Evolutionary conservation across 2,113 vertebrate species (phyloP).

Genomic region (Mastomys natalensis): DNA sequence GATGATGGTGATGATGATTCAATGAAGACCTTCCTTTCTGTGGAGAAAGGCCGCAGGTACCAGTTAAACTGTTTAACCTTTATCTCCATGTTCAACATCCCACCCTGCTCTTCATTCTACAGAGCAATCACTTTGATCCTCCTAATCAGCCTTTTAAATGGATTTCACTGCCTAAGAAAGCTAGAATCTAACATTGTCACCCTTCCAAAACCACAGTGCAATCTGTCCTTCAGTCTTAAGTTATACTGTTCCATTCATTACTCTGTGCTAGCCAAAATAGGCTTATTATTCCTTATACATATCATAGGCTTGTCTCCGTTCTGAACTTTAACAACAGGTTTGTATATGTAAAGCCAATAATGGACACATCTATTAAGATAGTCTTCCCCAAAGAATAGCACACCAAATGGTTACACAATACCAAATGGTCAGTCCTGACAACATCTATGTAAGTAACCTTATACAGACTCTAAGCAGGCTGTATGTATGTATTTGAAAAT

Average conservation of each 20-base stretch:
- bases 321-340: constrained; percentile 3
- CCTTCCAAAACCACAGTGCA: background rate
- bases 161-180: background rate
- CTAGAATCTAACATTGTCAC: background rate
- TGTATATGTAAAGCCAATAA: constrained; percentile 35
- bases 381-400: background rate
- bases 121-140: background rate
- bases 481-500: background rate
- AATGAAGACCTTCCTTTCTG: background rate
- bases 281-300: background rate
- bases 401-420: background rate
- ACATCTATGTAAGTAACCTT: background rate
- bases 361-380: constrained; percentile 26
- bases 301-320: background rate
- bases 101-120: background rate
- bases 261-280: background rate
- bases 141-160: background rate
- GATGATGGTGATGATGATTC: too few species aligned
- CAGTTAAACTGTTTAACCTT: background rate
- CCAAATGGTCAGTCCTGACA: background rate
- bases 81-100: background rate
- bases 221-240: constrained; percentile 18
- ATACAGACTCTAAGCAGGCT: background rate
- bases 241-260: background rate
- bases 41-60: background rate